Evolutionary conservation across 1,140 invertebrate species (phyloP), one percentile per base, ranked within the genome.

Genomic region (Cryptotermes secundus): DNA sequence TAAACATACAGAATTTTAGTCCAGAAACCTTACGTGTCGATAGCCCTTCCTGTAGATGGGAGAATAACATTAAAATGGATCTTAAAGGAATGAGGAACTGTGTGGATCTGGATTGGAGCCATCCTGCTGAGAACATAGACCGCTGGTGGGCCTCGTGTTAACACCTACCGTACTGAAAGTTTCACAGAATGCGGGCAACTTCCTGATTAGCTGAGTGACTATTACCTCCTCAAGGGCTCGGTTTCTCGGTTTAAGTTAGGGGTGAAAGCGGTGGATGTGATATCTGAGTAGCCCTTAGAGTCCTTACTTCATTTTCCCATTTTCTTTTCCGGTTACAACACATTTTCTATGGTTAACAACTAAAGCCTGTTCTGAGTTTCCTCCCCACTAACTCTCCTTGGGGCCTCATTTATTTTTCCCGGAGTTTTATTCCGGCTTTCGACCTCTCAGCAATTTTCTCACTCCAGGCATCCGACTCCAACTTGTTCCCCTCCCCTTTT

Each of bases 361-460:
- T 22, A 59, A 10, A 72, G 59, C 16, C 26, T 72, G 16, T 31
- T 59, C 53, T 14, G 16, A 72, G 59, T 14, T 72, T 72, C n/a
- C 59, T 72, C 59, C n/a, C 6, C 59, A 72, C 59, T 72, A 72
- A 72, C 26, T 72, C 59, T 72, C 59, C 59, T 72, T 9, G 31
- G 59, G 59, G 59, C 31, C 59, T 72, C 59, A 72, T 72, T 72
- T 72, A 72, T 72, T 72, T 72, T 72, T 72, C 59, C n/a, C n/a
- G 6, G 59, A 72, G 59, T 72, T 72, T 72, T 72, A 72, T 72
- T 72, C 26, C n/a, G 14, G 12, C 26, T 26, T 72, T 72, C 59
- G 59, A 72, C 59, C n/a, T 72, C 59, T 4, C 59, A 72, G 59
- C 59, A 72, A 72, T 72, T n/a, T 72, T 72, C 59, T 72, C 59